Percentiles rank a stretch among this genome's conserved stretches.
Conservation (phyloP, 2,113 vertebrate genomes). For the Myotis yumanensis region DNA sequence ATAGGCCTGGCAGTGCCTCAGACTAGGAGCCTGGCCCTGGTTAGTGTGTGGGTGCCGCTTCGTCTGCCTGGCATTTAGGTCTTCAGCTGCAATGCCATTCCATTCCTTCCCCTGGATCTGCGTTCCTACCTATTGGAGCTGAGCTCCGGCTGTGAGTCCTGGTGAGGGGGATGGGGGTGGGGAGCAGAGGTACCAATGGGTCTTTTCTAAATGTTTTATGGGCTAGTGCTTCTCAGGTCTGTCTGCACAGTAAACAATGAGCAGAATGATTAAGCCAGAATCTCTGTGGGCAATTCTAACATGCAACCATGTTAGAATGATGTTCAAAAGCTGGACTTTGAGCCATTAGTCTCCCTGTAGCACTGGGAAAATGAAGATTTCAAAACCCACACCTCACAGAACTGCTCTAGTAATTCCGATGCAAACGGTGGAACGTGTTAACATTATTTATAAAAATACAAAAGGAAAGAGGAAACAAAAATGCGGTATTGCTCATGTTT, state of each 20-base stretch:
- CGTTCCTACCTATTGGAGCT: not conserved
- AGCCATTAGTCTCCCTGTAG: not conserved
- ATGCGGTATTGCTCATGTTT: conserved; percentile 53
- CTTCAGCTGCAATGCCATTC: not conserved
- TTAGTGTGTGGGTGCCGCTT: not conserved
- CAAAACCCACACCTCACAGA: not conserved
- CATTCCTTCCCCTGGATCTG: not conserved
- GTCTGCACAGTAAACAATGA: not conserved
- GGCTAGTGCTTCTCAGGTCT: not conserved
- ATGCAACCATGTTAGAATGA: not conserved
- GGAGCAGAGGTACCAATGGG: not conserved
- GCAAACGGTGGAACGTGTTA: not conserved
- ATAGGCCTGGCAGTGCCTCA: not conserved
- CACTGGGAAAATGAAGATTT: not conserved
- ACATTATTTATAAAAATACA: not conserved
- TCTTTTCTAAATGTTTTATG: not conserved
- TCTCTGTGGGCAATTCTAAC: not conserved
- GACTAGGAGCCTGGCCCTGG: not conserved
- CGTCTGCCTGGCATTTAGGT: not conserved
- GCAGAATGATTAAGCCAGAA: not conserved
- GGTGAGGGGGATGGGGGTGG: not conserved
- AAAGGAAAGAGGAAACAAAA: conserved; percentile 18
- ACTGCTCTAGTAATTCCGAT: not conserved
- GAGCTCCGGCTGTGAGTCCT: not conserved
- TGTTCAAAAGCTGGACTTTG: not conserved